Conservation (phyloP, 2,113 vertebrate genomes). For the Erpornis zantholeuca region DNA sequence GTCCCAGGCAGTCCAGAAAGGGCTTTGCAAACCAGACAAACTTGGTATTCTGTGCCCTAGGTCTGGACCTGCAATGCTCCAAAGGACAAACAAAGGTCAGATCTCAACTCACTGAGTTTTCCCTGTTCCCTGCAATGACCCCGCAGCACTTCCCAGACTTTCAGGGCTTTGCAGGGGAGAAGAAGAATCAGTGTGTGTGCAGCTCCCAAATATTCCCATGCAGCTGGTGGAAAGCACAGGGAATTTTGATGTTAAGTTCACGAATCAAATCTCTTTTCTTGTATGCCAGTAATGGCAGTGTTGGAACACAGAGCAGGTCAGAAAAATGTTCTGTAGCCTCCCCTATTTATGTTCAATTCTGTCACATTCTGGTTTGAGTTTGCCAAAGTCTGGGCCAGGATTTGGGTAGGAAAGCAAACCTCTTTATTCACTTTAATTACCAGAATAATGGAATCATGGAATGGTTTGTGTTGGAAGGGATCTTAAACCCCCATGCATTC, state of each 20-base stretch:
- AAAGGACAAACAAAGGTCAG: neutral
- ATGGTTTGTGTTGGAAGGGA: neutral
- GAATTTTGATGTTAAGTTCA: neutral
- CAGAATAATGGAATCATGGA: neutral
- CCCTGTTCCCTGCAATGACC: neutral
- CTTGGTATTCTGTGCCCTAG: neutral
- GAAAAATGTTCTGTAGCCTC: neutral
- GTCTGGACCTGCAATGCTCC: neutral
- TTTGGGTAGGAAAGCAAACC: neutral
- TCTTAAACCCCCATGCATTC: neutral
- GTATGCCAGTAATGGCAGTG: neutral
- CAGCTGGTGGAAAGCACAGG: neutral
- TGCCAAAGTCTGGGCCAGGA: neutral
- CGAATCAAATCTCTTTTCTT: neutral
- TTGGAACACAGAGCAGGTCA: fast-evolving
- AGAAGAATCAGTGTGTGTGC: neutral
- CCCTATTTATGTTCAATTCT: neutral
- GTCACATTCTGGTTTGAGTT: neutral
- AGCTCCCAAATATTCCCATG: neutral
- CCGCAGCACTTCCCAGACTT: neutral
- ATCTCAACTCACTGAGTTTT: neutral
- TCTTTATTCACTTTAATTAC: neutral
- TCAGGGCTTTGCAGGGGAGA: neutral
- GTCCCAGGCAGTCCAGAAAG: neutral
- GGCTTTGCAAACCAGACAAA: neutral